Base-by-base conservation (phyloP, 2,888 invertebrate species). In the Amiota mariae region DNA sequence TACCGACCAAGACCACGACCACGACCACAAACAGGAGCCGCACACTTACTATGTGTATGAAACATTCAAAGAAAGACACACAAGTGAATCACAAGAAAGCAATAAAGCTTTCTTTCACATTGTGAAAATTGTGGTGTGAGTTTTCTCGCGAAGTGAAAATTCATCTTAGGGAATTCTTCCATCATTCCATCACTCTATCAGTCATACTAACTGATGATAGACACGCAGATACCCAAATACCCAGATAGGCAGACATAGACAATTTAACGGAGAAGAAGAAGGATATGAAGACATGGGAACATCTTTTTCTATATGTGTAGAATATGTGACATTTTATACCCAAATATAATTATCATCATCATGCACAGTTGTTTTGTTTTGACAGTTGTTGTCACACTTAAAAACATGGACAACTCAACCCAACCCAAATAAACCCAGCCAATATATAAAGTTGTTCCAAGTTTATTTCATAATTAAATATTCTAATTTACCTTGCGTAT, bases 381-480 rank as follows among this genome's bases (percentile, higher is more conserved):
- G 85, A 84, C 85, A 85, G 83, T 84, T 85, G 84, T 84, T 84
- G 84, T 85, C 85, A 84, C 84, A 84, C 84, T 84, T 81, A 82
- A 85, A 84, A 82, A 84, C 84, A 84, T 36, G 36, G 36, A 4
- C 36, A 36, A 36, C 8, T 36, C 36, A 36, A 36, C 2, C 36
- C 80, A 81, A 84, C 85, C 36, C 47, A 12, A 47, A 8, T 20
- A 61, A 57, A 15, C 9, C 2, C 66, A 36, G 6, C 36, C 36
- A 54, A 84, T 84, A 79, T 82, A 84, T 85, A 83, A 82, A 83
- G 9, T 20, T 59, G 82, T 83, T 82, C 81, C 85, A 86, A 82
- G 82, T 86, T 85, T 87, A 86, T 87, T 85, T 86, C 85, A 85
- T 85, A 86, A 86, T 86, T 86, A 86, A 86, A 87, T 86, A 87